Evolutionary conservation across 2,888 invertebrate species (phyloP).

Genomic region (Argyra leucocephala): DNA sequence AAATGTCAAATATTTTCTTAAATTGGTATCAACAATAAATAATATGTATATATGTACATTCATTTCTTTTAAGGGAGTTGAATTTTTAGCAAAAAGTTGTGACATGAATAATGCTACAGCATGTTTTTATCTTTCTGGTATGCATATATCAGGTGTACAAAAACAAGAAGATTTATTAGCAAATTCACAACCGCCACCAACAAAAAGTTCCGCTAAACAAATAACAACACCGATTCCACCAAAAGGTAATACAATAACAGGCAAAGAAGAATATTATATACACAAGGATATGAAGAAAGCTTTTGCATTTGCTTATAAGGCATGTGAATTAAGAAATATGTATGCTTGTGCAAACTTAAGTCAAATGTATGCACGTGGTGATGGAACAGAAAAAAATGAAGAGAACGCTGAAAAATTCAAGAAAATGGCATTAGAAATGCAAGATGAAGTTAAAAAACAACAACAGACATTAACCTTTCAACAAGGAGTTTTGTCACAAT

Average conservation of each 20-base stretch:
- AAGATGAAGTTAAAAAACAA: slow-evolving; percentile 54
- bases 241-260: slow-evolving; percentile 27
- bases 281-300: slow-evolving; percentile 66
- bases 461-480: slow-evolving; percentile 47
- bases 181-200: slow-evolving; percentile 38
- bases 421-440: slow-evolving; percentile 58
- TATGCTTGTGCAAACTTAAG: slow-evolving; percentile 85
- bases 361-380: slow-evolving; percentile 75
- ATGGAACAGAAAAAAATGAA: slow-evolving; percentile 65
- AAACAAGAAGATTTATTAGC: slow-evolving; percentile 47
- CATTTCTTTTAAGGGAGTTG: slow-evolving; percentile 45
- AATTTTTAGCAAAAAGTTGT: slow-evolving; percentile 52
- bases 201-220: slow-evolving; percentile 10
- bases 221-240: slow-evolving; percentile 16
- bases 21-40: no score
- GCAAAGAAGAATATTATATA: slow-evolving; percentile 46
- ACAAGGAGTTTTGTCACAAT: slow-evolving; percentile 42
- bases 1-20: slow-evolving; percentile 7
- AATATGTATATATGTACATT: no score
- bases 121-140: slow-evolving; percentile 71
- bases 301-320: slow-evolving; percentile 64
- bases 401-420: slow-evolving; percentile 65
- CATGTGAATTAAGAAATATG: slow-evolving; percentile 75
- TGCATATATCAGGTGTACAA: slow-evolving; percentile 67
- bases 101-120: slow-evolving; percentile 55